A percentile compares a stretch with the other conserved stretches of the same genome.
phyloP scores from a whole-genome alignment of 2,888 invertebrate species.

The Epiblema foenella region DNA sequence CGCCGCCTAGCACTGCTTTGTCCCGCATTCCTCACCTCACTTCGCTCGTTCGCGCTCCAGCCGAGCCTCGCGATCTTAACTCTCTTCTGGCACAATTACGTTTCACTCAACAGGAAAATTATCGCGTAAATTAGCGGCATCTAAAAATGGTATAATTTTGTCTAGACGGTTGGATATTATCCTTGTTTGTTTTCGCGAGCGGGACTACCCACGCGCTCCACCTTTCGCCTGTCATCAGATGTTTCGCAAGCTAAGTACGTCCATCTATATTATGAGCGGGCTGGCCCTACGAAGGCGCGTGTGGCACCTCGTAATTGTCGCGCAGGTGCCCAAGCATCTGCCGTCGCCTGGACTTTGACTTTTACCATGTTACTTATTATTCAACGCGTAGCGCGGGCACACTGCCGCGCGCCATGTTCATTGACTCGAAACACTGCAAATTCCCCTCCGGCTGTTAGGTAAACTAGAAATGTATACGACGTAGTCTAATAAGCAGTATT shows the following conservation, averaged over 20 bases:
- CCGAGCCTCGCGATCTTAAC: conserved; percentile 10
- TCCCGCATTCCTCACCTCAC: conserved; percentile 52
- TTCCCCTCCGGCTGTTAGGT: conserved; percentile 54
- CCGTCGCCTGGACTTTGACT: conserved; percentile 68
- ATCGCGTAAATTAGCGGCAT: neutral
- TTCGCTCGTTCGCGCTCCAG: conserved; percentile 26
- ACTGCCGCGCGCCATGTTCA: conserved; percentile 55
- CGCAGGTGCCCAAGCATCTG: conserved; percentile 81
- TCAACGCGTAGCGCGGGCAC: conserved; percentile 48
- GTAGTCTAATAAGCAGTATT: conserved; percentile 56
- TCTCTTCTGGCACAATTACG: conserved; percentile 11
- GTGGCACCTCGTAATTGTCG: conserved; percentile 71
- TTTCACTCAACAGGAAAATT: conserved; percentile 13
- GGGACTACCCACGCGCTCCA: conserved; percentile 17
- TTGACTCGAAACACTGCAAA: conserved; percentile 55
- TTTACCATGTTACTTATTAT: conserved; percentile 69
- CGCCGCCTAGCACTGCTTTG: conserved; percentile 51
- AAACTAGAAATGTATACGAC: conserved; percentile 63
- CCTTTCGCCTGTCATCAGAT: conserved; percentile 37
- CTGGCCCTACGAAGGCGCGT: conserved; percentile 64
- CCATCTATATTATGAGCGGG: conserved; percentile 50
- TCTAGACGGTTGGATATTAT: conserved; percentile 13
- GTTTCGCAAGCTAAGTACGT: conserved; percentile 31
- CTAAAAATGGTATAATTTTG: conserved; percentile 15
- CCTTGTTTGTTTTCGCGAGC: conserved; percentile 27